Evolutionary conservation across 2,888 invertebrate species (phyloP), one percentile per base, ranked within the genome.

Genomic region (Exocentrus adspersus): DNA sequence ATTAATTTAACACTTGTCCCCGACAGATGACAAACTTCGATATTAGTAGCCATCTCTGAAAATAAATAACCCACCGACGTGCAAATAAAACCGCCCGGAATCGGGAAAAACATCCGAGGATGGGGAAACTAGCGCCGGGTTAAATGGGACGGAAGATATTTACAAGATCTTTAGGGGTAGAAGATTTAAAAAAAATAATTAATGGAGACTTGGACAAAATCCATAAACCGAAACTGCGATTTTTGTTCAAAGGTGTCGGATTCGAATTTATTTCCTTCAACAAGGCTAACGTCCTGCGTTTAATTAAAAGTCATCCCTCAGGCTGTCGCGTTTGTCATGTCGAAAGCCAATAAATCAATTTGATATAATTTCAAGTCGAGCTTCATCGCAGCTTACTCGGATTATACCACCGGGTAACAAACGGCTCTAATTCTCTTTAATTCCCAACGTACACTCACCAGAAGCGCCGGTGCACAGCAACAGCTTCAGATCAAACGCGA

Each of bases 91-190:
- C 43, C 28, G 61, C 21, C 53, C 53, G 46, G 46, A 57, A 58
- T 51, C 57, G 32, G 54, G 53, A 53, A 45, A 61, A 57, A 63
- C 63, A 59, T 60, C 16, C 48, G 32, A 19, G 12, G 60, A 19
- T 42, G 60, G 50, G 60, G 63, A 62, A 61, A 50, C 60, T 20
- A 62, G 53, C 53, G 54, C 54, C 46, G 53, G 59, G 63, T 65
- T 60, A 71, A 71, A 71, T 71, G 69, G 66, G 48, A 50, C 51
- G 69, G 71, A 71, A 73, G 73, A 73, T 69, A 73, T 73, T 73
- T 71, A 73, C 73, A 73, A 71, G 71, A 70, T 70, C 71, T 67
- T 72, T 69, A 68, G 63, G 65, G 73, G 70, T 69, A 65, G 66
- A 70, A 67, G 63, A 58, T 62, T 62, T 70, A 67, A 66, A 62